Percentiles rank a stretch among this genome's conserved stretches.
Conservation (phyloP, 2,797 vertebrate species). For the Melanotaenia trifasciata region DNA sequence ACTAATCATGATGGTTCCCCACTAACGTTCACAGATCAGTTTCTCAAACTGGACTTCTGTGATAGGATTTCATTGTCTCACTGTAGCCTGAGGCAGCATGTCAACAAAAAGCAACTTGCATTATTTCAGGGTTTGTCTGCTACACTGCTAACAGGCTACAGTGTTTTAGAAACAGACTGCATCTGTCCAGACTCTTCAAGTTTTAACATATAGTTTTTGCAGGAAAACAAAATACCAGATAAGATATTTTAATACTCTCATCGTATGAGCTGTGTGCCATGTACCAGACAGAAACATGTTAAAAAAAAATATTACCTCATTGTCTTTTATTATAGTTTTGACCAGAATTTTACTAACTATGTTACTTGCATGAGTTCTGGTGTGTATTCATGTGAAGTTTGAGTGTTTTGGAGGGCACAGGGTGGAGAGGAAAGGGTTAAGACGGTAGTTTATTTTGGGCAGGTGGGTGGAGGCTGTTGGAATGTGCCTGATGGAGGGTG, state of each 20-base stretch:
- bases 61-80: conserved; percentile 9
- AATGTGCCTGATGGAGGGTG: conserved; percentile 86
- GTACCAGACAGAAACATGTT: too few species aligned
- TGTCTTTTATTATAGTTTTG: background rate
- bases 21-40: conserved; percentile 4
- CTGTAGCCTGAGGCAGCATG: background rate
- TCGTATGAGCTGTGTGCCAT: background rate
- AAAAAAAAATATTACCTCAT: background rate
- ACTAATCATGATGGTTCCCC: background rate
- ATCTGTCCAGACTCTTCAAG: background rate
- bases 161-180: background rate
- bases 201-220: background rate
- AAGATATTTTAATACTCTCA: background rate
- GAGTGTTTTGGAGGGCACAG: conserved; percentile 12
- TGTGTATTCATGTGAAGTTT: conserved; percentile 1
- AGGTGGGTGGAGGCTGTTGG: conserved; percentile 84
- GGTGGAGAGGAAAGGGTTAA: conserved; percentile 79
- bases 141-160: too few species aligned
- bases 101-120: background rate
- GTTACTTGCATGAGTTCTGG: background rate
- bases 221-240: background rate
- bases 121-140: background rate
- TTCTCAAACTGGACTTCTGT: conserved; percentile 10
- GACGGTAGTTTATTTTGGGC: conserved; percentile 84
- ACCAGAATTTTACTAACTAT: background rate